phyloP scores from a whole-genome alignment of 1,140 invertebrate species.

The Bombus impatiens region DNA sequence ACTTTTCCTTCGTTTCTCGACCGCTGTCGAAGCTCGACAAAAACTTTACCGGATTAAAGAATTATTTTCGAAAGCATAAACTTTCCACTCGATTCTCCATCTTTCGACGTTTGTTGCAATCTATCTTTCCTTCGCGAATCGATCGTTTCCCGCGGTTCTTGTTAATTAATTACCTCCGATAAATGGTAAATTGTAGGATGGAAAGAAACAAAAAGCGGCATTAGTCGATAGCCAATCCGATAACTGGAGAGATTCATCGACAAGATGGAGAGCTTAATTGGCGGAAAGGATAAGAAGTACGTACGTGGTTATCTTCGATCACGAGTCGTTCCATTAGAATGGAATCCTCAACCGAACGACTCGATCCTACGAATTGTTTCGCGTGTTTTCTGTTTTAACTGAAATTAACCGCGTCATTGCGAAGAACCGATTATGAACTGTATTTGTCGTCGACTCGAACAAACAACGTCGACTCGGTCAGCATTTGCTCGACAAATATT shows the following conservation, averaged over 20 bases:
- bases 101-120: not conserved
- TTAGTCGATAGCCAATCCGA: not conserved
- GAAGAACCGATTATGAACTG: not conserved
- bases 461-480: not conserved
- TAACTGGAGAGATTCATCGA: not conserved
- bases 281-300: constrained; percentile 21
- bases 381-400: not conserved
- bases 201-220: not conserved
- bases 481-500: constrained; percentile 8
- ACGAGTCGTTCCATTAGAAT: not conserved
- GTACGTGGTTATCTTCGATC: not conserved
- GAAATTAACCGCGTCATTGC: not conserved
- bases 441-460: not conserved
- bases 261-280: constrained; percentile 39
- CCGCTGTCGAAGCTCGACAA: not conserved
- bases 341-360: not conserved
- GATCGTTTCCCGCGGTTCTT: not conserved
- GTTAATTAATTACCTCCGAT: constrained; percentile 45
- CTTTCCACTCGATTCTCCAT: not conserved
- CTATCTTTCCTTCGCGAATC: not conserved
- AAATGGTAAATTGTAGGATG: constrained; percentile 5
- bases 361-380: not conserved
- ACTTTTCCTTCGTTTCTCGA: not conserved
- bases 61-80: constrained; percentile 15
- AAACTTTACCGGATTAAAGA: not conserved